Evolutionary conservation across 64 coral and sea anemone genomes (phyloP), one percentile per base, ranked within the genome.

Genomic region (Pocillopora damicornis): DNA sequence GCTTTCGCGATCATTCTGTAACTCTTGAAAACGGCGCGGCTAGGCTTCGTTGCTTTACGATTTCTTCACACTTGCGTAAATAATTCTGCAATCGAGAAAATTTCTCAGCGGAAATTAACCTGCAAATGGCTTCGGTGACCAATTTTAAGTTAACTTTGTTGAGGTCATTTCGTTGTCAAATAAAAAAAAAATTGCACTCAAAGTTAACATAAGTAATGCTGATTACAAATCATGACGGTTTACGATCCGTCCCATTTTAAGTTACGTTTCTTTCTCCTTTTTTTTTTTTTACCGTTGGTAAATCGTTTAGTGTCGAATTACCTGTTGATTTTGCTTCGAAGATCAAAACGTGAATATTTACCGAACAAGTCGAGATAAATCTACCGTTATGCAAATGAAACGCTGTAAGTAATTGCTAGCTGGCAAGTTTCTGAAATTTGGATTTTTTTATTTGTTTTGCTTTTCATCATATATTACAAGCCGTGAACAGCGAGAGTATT

Each of bases 1-100:
- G 82, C 88, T 89, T 79, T 74, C 35, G 59, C 17, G 75, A 67
- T 20, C 83, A 14, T 37, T 91, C 78, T 83, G 87, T 90, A 80
- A 64, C 81, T 85, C 37, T 58, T 45, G 65, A 85, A 85, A 73
- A 37, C 35, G 66, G 61, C 36, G 37, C 35, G 0, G 42, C 42
- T 7, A 51, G 42, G 42, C 42, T 51, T 51, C 42, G 42, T 51
- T 51, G 42, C 3, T 51, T 2, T 4, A 51, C 2, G 42, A 7
- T 51, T 4, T 7, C 42, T 7, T 7, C 7, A 51, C 42, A 51
- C 42, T 51, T 51, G 42, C 42, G 42, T 51, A 51, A 51, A 51
- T 2, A 51, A 51, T 51, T 51, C 42, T 51, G 7, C 2, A 51
- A 51, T 51, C 42, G 42, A 51, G 42, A 51, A 51, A 51, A 51